Conservation (phyloP, 2,888 invertebrate genomes). For the Nycteola revayana region DNA sequence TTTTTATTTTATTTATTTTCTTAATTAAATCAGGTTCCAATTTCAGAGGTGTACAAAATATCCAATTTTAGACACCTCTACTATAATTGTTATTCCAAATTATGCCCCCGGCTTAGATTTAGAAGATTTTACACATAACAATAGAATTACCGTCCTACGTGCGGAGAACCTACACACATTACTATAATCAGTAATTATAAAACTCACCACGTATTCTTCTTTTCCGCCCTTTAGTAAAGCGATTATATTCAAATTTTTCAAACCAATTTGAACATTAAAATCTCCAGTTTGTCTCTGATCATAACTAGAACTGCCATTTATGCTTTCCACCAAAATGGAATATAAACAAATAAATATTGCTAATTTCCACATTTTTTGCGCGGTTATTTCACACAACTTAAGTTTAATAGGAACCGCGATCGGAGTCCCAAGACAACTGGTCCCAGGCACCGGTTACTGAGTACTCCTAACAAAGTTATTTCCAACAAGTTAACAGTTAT, state of each 20-base stretch:
- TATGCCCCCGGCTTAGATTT: too few species aligned
- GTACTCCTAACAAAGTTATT: conserved; percentile 67
- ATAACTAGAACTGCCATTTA: conserved; percentile 44
- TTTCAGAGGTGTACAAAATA: too few species aligned
- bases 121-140: too few species aligned
- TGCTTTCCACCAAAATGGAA: conserved; percentile 36
- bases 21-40: too few species aligned
- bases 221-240: conserved; percentile 84
- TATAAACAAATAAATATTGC: conserved; percentile 29
- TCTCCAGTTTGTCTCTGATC: conserved; percentile 91
- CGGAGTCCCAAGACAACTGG: conserved; percentile 58
- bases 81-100: too few species aligned
- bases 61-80: too few species aligned
- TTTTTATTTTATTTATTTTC: too few species aligned
- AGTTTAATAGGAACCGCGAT: conserved; percentile 37
- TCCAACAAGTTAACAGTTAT: conserved; percentile 78
- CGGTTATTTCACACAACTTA: conserved; percentile 5
- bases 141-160: too few species aligned
- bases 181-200: too few species aligned
- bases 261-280: conserved; percentile 89
- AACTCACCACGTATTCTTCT: conserved; percentile 83
- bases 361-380: conserved; percentile 33
- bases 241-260: conserved; percentile 89
- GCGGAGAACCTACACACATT: too few species aligned
- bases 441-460: conserved; percentile 49